Evolutionary conservation across 2,888 invertebrate genomes (phyloP), one percentile per base, ranked within the genome.

Genomic region (Hybos culiciformis): DNA sequence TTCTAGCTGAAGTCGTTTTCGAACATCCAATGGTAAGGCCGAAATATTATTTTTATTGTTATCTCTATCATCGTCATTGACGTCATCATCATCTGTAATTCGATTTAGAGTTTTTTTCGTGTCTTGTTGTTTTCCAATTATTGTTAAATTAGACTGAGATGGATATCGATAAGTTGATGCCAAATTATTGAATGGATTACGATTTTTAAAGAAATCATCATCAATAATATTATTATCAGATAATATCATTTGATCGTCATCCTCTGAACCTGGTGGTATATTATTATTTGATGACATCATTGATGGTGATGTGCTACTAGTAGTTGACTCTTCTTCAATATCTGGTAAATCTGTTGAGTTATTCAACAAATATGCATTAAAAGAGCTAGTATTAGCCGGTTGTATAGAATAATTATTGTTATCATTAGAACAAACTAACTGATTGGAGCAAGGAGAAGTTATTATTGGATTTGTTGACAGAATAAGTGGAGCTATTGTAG

Each of bases 91-190:
- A 15, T 14, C 2, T 32, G 15, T 32, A 14, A 9, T 32, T 3
- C 32, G 32, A 7, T 15, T 31, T 5, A 12, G n/a, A n/a, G n/a
- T n/a, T n/a, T n/a, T n/a, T n/a, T n/a, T n/a, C n/a, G n/a, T n/a
- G n/a, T 41, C 37, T 11, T 21, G 39, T 12, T 41, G 37, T 23
- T 44, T 41, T 5, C 37, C 48, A 23, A 48, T 42, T n/a, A 45
- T 40, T 15, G 50, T 46, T 24, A 50, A 41, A 43, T 50, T 49
- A 19, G 49, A 50, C 32, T 49, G 49, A 3, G 49, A 49, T 11
- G 50, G 49, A 41, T 49, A 50, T 21, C 50, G 46, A 31, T 40
- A 47, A 19, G 45, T 41, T 17, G 19, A 14, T 14, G 50, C 46
- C 11, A 48, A 45, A 36, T 43, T 46, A 26, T 41, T 46, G 14